Conservation (phyloP, 1,140 invertebrate genomes). For the Brachionus calyciflorus region DNA sequence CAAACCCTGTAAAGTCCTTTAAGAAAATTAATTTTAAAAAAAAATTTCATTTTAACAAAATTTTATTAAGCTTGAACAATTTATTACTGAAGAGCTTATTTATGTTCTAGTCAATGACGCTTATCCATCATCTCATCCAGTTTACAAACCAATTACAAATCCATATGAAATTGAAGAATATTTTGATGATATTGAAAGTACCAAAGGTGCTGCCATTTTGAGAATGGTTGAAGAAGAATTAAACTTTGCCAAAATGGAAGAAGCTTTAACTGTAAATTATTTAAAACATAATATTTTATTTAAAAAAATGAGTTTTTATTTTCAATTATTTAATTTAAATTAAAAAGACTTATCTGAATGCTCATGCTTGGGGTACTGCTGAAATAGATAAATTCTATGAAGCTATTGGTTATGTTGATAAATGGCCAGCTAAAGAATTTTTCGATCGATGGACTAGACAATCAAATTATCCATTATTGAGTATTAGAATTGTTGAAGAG, state of each 20-base stretch:
- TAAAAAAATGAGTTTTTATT: background rate
- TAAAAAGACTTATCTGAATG: constrained; percentile 19
- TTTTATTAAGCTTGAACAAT: constrained; percentile 39
- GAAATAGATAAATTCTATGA: constrained; percentile 22
- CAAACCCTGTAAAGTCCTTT: too few relatives aligned
- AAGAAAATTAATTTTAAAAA: too few relatives aligned
- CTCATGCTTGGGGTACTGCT: constrained; percentile 29
- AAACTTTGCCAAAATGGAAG: background rate
- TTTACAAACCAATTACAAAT: constrained; percentile 7
- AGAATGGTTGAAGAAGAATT: constrained; percentile 42
- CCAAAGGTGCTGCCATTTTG: constrained; percentile 39
- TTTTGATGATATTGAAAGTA: constrained; percentile 39
- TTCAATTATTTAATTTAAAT: background rate
- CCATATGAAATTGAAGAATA: constrained; percentile 44
- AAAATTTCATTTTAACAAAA: too few relatives aligned
- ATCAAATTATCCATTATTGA: constrained; percentile 32
- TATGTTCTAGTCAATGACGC: background rate
- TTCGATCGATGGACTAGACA: constrained; percentile 22
- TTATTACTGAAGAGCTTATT: constrained; percentile 38
- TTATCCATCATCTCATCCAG: constrained; percentile 38
- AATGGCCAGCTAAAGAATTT: constrained; percentile 16
- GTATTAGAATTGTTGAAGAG: background rate
- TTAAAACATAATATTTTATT: background rate
- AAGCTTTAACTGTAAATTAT: constrained; percentile 9
- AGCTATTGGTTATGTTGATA: background rate